A percentile compares a stretch with the other conserved stretches of the same genome.
phyloP scores from a whole-genome alignment of 1,140 invertebrate species.

The Eulimnadia texana region DNA sequence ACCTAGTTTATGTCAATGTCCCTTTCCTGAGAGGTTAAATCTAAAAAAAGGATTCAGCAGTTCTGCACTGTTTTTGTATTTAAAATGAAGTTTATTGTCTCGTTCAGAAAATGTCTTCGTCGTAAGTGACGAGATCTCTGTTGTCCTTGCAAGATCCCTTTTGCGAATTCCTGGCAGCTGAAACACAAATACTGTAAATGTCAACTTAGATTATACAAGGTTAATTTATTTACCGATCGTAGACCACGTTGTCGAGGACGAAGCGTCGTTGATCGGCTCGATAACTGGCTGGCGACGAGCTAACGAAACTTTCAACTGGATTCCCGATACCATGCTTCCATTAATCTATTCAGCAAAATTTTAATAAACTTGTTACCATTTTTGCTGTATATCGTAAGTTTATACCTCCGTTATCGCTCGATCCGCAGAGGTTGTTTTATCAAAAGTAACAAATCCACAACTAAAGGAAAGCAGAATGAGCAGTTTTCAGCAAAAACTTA shows the following conservation, averaged over 20 bases:
- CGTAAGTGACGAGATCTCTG: slow-evolving; percentile 50
- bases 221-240: slow-evolving; percentile 41
- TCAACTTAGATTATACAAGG: not conserved
- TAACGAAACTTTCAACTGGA: slow-evolving; percentile 62
- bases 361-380: not conserved
- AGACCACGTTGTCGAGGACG: slow-evolving; percentile 62
- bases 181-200: slow-evolving; percentile 20
- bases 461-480: slow-evolving; percentile 33
- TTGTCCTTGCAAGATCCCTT: slow-evolving; percentile 63
- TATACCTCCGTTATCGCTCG: slow-evolving; percentile 63
- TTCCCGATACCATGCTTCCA: slow-evolving; percentile 59
- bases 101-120: slow-evolving; percentile 38
- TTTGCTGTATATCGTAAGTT: slow-evolving; percentile 10
- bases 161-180: slow-evolving; percentile 61
- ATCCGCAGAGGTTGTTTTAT: slow-evolving; percentile 70
- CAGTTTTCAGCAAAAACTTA: not conserved
- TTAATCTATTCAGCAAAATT: slow-evolving; percentile 45
- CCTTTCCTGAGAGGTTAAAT: too few species aligned
- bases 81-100: not conserved
- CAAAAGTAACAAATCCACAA: slow-evolving; percentile 85
- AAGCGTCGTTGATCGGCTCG: slow-evolving; percentile 58
- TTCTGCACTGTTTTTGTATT: not conserved
- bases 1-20: too few species aligned
- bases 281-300: slow-evolving; percentile 67
- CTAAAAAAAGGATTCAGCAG: too few species aligned